Evolutionary conservation across 2,888 invertebrate species (phyloP).

Genomic region (Drosophila merina): DNA sequence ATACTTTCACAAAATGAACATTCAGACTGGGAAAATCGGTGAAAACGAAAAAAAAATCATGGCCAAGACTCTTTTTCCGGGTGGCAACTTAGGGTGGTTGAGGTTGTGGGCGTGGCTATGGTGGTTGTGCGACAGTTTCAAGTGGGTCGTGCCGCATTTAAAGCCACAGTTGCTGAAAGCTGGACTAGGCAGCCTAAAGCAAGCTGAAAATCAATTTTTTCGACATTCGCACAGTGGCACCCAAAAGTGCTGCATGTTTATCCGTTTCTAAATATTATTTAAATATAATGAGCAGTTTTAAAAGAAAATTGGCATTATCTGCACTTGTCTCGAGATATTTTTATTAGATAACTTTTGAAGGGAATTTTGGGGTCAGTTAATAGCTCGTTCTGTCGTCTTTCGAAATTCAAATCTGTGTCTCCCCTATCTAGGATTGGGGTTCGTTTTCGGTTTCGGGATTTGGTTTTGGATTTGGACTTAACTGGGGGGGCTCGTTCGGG

Average conservation of each 20-base stretch:
- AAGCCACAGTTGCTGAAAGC: conserved; percentile 14
- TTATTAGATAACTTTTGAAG: conserved; percentile 22
- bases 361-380: conserved; percentile 28
- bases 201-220: conserved; percentile 44
- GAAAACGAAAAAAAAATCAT: conserved; percentile 7
- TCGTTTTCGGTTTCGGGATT: conserved; percentile 1
- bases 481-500: conserved; percentile 7
- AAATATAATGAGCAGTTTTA: neutral
- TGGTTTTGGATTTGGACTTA: conserved; percentile 13
- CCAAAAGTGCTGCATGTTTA: conserved; percentile 1
- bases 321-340: conserved; percentile 6
- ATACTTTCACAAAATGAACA: conserved; percentile 67
- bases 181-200: conserved; percentile 17
- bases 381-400: neutral
- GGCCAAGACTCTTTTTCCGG: conserved; percentile 9
- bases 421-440: conserved; percentile 32
- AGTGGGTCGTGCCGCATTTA: conserved; percentile 23
- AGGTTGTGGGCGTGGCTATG: conserved; percentile 30
- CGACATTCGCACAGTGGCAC: conserved; percentile 35
- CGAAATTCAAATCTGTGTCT: conserved; percentile 16
- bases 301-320: conserved; percentile 17
- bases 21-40: conserved; percentile 11
- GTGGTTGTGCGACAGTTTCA: conserved; percentile 21
- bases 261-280: neutral
- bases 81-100: conserved; percentile 25